Evolutionary conservation across 2,113 vertebrate species (phyloP).

Genomic region (Crypturellus undulatus): DNA sequence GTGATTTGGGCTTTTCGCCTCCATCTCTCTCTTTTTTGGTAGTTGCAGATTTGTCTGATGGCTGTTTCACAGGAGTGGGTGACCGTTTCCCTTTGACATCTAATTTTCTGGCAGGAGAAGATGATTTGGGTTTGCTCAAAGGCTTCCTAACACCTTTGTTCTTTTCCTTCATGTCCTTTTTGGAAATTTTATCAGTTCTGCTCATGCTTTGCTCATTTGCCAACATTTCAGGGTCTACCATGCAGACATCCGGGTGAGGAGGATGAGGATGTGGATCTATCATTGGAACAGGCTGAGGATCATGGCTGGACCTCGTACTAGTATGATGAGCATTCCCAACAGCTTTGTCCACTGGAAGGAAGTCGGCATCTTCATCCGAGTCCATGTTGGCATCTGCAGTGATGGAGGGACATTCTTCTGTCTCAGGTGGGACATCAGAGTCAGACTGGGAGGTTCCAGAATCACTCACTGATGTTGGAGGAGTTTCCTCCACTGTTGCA

Average conservation of each 20-base stretch:
- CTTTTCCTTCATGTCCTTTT: conserved; percentile 91
- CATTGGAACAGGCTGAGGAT: conserved; percentile 88
- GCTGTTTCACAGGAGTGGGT: conserved; percentile 87
- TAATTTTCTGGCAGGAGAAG: conserved; percentile 87
- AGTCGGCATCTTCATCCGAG: conserved; percentile 93
- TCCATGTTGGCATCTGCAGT: conserved; percentile 92
- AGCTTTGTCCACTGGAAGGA: conserved; percentile 92
- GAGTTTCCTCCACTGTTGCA: conserved; percentile 87
- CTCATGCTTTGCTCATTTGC: conserved; percentile 80
- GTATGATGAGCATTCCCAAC: conserved; percentile 80
- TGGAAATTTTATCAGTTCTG: conserved; percentile 87
- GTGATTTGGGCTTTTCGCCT: conserved; percentile 82
- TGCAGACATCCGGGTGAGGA: conserved; percentile 94
- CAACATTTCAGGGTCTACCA: conserved; percentile 93
- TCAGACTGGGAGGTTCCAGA: conserved; percentile 94
- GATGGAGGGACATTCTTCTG: conserved; percentile 91
- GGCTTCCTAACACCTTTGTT: conserved; percentile 85
- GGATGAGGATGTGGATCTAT: conserved; percentile 89
- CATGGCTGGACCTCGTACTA: conserved; percentile 81
- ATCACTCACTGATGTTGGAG: conserved; percentile 93
- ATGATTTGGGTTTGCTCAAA: conserved; percentile 87
- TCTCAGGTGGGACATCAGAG: conserved; percentile 90
- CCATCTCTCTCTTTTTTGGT: conserved; percentile 83
- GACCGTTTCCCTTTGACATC: conserved; percentile 88
- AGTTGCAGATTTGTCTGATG: conserved; percentile 75